Evolutionary conservation across 2,888 invertebrate genomes (phyloP).

Genomic region (Sipunculus nudus): DNA sequence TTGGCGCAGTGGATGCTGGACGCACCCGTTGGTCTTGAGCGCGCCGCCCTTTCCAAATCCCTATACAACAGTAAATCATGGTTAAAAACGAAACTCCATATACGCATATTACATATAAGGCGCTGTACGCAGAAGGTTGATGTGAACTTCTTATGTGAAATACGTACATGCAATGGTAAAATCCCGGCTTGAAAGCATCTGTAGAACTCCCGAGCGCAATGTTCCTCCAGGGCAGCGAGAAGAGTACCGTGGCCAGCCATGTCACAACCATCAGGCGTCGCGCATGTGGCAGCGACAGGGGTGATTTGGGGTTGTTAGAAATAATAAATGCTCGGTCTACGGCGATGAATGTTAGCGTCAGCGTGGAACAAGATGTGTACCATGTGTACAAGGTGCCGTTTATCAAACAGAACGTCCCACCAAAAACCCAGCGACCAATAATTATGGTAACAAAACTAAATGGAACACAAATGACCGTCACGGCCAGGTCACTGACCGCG

Average conservation of each 20-base stretch:
- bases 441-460: slow-evolving; percentile 2
- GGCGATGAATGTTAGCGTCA: slow-evolving; percentile 2
- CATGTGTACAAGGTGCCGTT: neutral
- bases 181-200: slow-evolving; percentile 4
- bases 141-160: neutral
- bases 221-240: too few relatives aligned
- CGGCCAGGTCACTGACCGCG: slow-evolving; percentile 7
- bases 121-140: neutral
- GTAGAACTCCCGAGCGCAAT: too few relatives aligned
- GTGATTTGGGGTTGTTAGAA: slow-evolving; percentile 1
- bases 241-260: too few relatives aligned
- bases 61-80: slow-evolving; percentile 10
- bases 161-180: slow-evolving; percentile 8
- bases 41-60: neutral
- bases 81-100: neutral
- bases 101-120: slow-evolving; percentile 1
- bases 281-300: too few relatives aligned
- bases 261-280: too few relatives aligned
- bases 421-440: neutral
- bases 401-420: slow-evolving; percentile 1
- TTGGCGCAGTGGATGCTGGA: slow-evolving; percentile 5
- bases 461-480: slow-evolving; percentile 7
- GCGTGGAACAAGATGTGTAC: neutral
- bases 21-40: slow-evolving; percentile 6
- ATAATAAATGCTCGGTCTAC: slow-evolving; percentile 4